These are phyloP conservation scores for Halcyon malimbica DNA, from an alignment of 2,113 vertebrate genomes.

Conservation along the genomic window DNA sequence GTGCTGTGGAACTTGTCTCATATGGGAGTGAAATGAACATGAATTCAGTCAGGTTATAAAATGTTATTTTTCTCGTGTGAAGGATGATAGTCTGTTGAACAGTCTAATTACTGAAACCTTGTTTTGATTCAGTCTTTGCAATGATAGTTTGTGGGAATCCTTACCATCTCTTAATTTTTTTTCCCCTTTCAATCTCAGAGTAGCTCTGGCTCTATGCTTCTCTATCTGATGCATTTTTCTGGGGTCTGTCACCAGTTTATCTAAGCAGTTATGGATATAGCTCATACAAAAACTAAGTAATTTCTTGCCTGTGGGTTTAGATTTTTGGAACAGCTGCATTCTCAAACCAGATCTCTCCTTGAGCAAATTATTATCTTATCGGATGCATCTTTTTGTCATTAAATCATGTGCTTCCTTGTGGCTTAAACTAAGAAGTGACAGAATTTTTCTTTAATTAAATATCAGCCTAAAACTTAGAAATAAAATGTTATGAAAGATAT, in stretches of 20 bases:
- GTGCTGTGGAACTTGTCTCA: background rate
- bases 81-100: background rate
- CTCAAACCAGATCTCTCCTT: constrained; percentile 3
- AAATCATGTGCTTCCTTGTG: constrained; percentile 47
- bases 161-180: background rate
- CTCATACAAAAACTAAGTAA: background rate
- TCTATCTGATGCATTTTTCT: background rate
- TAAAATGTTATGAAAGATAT: background rate
- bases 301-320: constrained; percentile 58
- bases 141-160: background rate
- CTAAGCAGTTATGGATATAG: background rate
- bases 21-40: background rate
- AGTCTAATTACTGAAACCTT: background rate
- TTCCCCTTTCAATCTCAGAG: background rate
- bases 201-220: background rate
- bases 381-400: constrained; percentile 46
- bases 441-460: background rate
- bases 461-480: background rate
- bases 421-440: background rate
- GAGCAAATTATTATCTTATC: constrained; percentile 61
- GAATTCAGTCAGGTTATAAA: background rate
- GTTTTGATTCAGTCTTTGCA: background rate
- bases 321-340: constrained; percentile 59
- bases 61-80: background rate
- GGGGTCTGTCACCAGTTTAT: background rate